These are phyloP conservation scores for Xylota segnis DNA, from an alignment of 2,888 invertebrate genomes.

Conservation along the genomic window DNA sequence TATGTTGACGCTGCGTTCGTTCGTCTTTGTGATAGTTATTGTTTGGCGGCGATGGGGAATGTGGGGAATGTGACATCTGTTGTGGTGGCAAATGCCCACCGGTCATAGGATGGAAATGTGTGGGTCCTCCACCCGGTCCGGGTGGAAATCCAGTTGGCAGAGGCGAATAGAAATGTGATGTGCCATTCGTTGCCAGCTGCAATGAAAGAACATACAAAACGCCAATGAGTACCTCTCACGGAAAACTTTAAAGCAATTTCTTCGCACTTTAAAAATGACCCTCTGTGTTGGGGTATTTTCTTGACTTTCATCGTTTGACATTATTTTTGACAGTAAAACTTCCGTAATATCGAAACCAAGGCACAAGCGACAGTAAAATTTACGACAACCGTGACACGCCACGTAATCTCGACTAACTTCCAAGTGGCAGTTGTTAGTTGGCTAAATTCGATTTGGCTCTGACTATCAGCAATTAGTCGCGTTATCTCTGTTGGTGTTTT, in stretches of 20 bases:
- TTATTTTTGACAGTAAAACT: constrained; percentile 3
- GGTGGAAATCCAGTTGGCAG: constrained; percentile 86
- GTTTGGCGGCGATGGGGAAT: constrained; percentile 88
- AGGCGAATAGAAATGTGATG: constrained; percentile 88
- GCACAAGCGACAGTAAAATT: neutral
- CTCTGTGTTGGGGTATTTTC: neutral
- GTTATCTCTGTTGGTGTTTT: constrained; percentile 38
- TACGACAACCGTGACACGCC: constrained; percentile 9
- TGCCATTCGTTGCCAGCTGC: constrained; percentile 90
- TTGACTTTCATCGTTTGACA: constrained; percentile 35
- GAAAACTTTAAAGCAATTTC: neutral
- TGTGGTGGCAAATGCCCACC: constrained; percentile 83
- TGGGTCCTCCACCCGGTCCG: constrained; percentile 84
- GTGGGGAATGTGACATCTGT: constrained; percentile 88
- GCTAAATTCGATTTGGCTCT: constrained; percentile 1
- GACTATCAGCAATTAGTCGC: constrained; percentile 22
- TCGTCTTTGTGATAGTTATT: constrained; percentile 92
- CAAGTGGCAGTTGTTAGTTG: constrained; percentile 19
- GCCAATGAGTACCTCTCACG: neutral
- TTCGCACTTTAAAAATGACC: constrained; percentile 67
- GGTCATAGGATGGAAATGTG: constrained; percentile 82
- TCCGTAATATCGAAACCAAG: too few species aligned
- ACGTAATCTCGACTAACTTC: constrained; percentile 41
- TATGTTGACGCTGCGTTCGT: constrained; percentile 90
- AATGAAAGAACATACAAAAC: constrained; percentile 77